Conservation (phyloP, 2,797 vertebrate species). For the Anguilla marmorata region DNA sequence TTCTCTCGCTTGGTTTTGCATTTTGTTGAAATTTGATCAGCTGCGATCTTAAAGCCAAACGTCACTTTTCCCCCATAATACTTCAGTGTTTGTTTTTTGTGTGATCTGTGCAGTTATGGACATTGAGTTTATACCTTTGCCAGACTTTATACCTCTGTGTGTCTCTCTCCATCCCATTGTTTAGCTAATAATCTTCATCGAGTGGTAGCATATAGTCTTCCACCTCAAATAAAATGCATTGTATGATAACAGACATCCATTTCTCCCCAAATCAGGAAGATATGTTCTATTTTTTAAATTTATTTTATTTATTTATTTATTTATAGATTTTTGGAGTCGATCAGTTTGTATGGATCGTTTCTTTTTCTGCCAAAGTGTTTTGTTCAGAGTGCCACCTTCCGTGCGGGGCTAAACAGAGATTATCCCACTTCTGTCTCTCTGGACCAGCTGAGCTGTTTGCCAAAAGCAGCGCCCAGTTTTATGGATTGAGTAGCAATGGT, state of each 20-base stretch:
- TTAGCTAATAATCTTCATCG: background rate
- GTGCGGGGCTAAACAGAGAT: constrained; percentile 70
- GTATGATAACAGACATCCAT: too few species aligned
- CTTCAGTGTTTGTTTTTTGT: constrained; percentile 52
- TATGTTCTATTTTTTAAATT: too few species aligned
- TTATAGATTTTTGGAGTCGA: too few species aligned
- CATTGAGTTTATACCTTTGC: constrained; percentile 37
- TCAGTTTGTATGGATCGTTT: too few species aligned
- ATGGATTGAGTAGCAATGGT: constrained; percentile 52
- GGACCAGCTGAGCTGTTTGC: constrained; percentile 70
- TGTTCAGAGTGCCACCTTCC: constrained; percentile 53
- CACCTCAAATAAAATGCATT: too few species aligned
- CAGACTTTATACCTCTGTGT: background rate
- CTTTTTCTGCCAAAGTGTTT: background rate
- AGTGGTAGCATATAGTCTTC: too few species aligned
- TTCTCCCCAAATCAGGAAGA: too few species aligned
- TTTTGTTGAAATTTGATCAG: constrained; percentile 47
- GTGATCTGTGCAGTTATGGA: constrained; percentile 63
- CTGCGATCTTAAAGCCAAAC: constrained; percentile 45
- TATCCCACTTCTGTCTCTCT: constrained; percentile 73
- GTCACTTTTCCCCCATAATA: background rate
- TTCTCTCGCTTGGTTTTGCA: constrained; percentile 42
- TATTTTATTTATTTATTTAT: too few species aligned
- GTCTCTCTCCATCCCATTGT: background rate
- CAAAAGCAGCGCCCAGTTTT: constrained; percentile 58